Conservation (phyloP, 35 echinoderm and acorn worm species). For the Hemicentrotus pulcherrimus region DNA sequence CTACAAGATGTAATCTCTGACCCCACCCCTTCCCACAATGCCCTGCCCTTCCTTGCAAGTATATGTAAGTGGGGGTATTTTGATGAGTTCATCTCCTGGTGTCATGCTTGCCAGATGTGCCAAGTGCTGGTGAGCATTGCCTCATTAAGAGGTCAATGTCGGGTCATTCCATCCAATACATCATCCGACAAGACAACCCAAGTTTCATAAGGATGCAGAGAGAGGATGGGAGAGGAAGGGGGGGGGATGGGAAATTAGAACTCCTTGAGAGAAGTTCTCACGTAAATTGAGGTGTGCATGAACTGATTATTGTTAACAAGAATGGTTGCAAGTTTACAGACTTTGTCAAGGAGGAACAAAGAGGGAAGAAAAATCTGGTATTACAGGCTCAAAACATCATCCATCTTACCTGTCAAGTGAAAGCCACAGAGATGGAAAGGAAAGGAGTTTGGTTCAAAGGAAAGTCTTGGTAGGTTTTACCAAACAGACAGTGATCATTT, state of each 20-base stretch:
- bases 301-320: not conserved
- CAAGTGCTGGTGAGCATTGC: not conserved
- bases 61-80: not conserved
- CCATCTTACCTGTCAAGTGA: not conserved
- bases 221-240: not conserved
- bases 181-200: not conserved
- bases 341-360: not conserved
- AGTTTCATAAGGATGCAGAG: not conserved
- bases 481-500: not conserved
- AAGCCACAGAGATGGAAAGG: not conserved
- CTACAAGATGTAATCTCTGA: not conserved
- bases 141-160: slow-evolving; percentile 52
- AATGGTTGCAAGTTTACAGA: not conserved
- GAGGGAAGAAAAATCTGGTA: not conserved
- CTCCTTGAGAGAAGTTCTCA: not conserved
- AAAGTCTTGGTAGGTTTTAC: not conserved
- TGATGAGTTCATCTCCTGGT: slow-evolving; percentile 43
- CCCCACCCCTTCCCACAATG: not conserved
- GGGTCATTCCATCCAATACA: slow-evolving; percentile 5
- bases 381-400: not conserved
- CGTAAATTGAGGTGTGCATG: not conserved
- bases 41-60: not conserved
- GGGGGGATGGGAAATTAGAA: not conserved
- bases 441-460: not conserved
- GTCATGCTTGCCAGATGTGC: slow-evolving; percentile 33